Conservation (phyloP, 2,113 vertebrate species). For the Capreolus pygargus region DNA sequence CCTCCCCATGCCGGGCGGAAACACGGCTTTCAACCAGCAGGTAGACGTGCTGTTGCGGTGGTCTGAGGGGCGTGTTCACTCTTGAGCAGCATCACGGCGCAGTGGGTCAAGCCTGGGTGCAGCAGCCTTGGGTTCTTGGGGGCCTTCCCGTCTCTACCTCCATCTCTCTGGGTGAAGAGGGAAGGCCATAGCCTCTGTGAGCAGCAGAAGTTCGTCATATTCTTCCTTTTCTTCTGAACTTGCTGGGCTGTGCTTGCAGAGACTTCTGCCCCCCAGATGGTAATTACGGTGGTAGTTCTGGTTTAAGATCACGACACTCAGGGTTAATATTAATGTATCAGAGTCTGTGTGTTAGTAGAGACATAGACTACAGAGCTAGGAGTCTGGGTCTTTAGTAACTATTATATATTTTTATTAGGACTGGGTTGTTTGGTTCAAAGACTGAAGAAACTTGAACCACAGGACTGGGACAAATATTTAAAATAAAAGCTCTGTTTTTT, state of each 20-base stretch:
- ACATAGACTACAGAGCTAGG: background rate
- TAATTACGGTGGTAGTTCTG: background rate
- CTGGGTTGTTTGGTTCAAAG: background rate
- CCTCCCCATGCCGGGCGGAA: slow-evolving; percentile 85
- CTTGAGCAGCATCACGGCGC: accelerated
- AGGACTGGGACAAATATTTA: background rate
- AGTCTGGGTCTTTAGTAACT: background rate
- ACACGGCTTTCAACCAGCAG: slow-evolving; percentile 85
- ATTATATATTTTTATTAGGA: background rate
- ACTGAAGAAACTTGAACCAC: background rate
- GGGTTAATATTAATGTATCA: background rate
- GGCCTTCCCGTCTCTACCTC: background rate
- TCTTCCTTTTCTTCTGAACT: background rate
- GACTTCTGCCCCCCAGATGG: background rate
- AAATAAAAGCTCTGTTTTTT: background rate
- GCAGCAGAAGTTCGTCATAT: background rate
- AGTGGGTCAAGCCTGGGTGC: background rate
- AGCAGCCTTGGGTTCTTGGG: background rate
- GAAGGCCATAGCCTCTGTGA: background rate
- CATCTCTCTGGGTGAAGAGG: background rate
- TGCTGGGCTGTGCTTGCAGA: background rate
- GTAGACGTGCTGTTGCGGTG: slow-evolving; percentile 42
- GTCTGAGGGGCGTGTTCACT: background rate
- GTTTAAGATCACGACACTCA: accelerated
- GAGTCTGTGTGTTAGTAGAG: background rate